These are phyloP conservation scores for Semibalanus balanoides DNA, from an alignment of 1,140 invertebrate species.

Conservation along the genomic window DNA sequence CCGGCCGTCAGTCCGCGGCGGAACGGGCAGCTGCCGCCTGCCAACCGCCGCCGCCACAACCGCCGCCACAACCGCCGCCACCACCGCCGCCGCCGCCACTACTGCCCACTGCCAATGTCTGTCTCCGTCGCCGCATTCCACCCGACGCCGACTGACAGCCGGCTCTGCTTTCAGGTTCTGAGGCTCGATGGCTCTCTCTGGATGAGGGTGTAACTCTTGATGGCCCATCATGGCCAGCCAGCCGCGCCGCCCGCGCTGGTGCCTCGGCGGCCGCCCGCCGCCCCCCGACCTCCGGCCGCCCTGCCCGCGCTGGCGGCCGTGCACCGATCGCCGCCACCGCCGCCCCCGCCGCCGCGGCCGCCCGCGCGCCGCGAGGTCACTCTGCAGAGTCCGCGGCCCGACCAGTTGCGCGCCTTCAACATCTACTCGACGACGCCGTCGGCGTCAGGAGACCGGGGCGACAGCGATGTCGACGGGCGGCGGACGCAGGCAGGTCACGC, in stretches of 20 bases:
- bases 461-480: no score
- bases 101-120: neutral
- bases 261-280: no score
- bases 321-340: neutral
- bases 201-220: neutral
- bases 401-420: neutral
- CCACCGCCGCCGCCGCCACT: neutral
- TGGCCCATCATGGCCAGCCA: neutral
- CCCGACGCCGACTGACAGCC: neutral
- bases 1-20: no score
- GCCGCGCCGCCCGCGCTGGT: neutral
- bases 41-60: neutral
- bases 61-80: no score
- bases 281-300: no score
- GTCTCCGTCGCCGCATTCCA: no score
- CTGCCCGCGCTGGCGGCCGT: neutral
- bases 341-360: no score
- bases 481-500: no score
- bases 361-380: neutral
- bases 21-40: neutral
- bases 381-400: neutral
- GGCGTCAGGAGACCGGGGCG: no score
- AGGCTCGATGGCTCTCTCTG: neutral
- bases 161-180: neutral
- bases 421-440: neutral